Evolutionary conservation across 2,888 invertebrate species (phyloP).

Genomic region (Drosophila pseudotakahashii): DNA sequence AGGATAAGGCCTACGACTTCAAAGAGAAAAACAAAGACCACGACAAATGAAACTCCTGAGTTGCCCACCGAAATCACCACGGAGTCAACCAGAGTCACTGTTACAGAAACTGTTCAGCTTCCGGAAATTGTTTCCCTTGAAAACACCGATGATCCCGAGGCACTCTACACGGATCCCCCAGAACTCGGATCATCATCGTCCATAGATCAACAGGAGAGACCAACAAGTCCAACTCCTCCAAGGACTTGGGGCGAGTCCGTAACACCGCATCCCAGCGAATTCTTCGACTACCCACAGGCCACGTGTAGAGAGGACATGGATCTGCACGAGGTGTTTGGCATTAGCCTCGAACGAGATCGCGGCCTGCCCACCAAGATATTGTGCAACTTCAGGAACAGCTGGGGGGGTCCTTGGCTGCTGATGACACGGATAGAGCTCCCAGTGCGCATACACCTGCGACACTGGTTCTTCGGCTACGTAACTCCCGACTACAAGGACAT

Average conservation of each 20-base stretch:
- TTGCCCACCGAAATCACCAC: conserved; percentile 14
- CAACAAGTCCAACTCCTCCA: no score
- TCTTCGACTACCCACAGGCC: conserved; percentile 57
- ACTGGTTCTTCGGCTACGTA: conserved; percentile 63
- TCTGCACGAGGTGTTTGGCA: conserved; percentile 57
- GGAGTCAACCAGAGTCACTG: background rate
- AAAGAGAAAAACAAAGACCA: background rate
- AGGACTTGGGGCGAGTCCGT: background rate
- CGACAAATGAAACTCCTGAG: conserved; percentile 1
- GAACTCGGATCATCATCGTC: background rate
- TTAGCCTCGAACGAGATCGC: conserved; percentile 43
- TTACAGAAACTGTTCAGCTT: no score
- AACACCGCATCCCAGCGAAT: conserved; percentile 47
- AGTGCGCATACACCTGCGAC: conserved; percentile 51
- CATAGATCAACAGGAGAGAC: background rate
- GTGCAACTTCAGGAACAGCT: conserved; percentile 52
- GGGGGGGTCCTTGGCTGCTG: conserved; percentile 61
- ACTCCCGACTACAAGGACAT: conserved; percentile 59
- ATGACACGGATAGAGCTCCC: conserved; percentile 63
- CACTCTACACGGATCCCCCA: background rate
- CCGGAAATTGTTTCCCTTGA: background rate
- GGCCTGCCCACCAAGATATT: conserved; percentile 55
- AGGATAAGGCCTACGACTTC: background rate
- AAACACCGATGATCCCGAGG: background rate
- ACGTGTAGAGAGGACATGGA: conserved; percentile 51